phyloP scores from a whole-genome alignment of 2,113 vertebrate genomes.

The Cynocephalus volans region DNA sequence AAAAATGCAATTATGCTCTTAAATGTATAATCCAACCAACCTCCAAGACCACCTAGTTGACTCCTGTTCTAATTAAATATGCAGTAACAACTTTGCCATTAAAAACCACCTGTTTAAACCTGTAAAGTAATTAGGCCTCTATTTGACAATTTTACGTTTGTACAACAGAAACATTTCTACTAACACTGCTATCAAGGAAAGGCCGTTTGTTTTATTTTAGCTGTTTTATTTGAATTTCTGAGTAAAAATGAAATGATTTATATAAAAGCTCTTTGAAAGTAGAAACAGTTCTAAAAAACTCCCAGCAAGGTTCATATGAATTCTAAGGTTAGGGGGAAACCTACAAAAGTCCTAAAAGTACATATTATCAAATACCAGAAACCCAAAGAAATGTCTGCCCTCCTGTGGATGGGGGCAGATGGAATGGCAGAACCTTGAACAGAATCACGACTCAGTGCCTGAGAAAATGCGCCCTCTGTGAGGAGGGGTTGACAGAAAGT shows the following conservation, averaged over 20 bases:
- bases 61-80: constrained; percentile 49
- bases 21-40: constrained; percentile 2
- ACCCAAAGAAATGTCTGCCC: background rate
- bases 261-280: constrained; percentile 39
- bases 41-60: background rate
- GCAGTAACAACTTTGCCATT: constrained; percentile 2
- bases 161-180: constrained; percentile 43
- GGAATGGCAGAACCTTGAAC: background rate
- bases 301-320: background rate
- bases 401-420: background rate
- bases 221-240: constrained; percentile 6
- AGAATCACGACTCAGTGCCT: background rate
- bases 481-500: background rate
- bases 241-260: constrained; percentile 47
- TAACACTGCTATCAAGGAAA: background rate
- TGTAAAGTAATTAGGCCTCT: constrained; percentile 37
- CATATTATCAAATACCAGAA: background rate
- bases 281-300: background rate
- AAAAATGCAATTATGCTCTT: constrained; percentile 26
- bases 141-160: background rate
- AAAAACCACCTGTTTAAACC: constrained; percentile 26
- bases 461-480: background rate
- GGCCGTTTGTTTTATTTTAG: constrained; percentile 25
- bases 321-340: background rate
- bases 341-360: background rate